Percentiles rank a stretch among this genome's conserved stretches.
phyloP scores from a whole-genome alignment of 2,888 invertebrate species.

The Diarsia mendica region DNA sequence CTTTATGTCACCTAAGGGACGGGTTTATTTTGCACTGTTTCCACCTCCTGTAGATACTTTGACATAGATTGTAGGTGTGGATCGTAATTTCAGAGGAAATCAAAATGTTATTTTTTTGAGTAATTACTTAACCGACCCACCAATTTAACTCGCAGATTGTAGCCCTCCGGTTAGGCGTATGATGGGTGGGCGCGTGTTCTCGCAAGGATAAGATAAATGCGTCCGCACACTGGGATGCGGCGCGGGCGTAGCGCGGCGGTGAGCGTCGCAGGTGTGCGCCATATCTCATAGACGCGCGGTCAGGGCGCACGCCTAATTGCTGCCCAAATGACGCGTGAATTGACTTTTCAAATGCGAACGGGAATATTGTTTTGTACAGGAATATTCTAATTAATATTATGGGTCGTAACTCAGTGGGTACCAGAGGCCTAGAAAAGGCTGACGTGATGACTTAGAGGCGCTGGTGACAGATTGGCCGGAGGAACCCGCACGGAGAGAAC shows the following conservation, averaged over 20 bases:
- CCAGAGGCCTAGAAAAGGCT: not conserved
- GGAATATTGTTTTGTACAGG: not conserved
- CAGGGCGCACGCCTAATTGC: slow-evolving; percentile 57
- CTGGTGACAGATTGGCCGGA: not conserved
- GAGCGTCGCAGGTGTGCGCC: slow-evolving; percentile 68
- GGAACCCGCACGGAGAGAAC: not conserved
- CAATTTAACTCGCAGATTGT: slow-evolving; percentile 20
- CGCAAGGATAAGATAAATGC: slow-evolving; percentile 76
- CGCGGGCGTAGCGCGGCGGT: slow-evolving; percentile 61
- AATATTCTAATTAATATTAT: not conserved
- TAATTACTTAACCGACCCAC: not conserved
- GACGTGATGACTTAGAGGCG: not conserved
- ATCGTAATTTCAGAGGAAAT: not conserved
- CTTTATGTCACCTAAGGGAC: slow-evolving; percentile 57
- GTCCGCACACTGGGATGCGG: slow-evolving; percentile 62
- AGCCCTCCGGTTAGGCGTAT: slow-evolving; percentile 46
- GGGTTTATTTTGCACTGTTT: slow-evolving; percentile 42
- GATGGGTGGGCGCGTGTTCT: slow-evolving; percentile 63
- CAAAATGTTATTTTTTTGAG: not conserved
- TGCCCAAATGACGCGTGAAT: slow-evolving; percentile 44
- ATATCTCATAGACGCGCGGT: slow-evolving; percentile 65
- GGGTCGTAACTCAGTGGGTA: not conserved
- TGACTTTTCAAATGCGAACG: slow-evolving; percentile 31
- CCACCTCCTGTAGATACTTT: slow-evolving; percentile 44
- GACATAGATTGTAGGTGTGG: slow-evolving; percentile 8